phyloP scores from a whole-genome alignment of 2,113 vertebrate species.

The Phylloscopus trochiloides region DNA sequence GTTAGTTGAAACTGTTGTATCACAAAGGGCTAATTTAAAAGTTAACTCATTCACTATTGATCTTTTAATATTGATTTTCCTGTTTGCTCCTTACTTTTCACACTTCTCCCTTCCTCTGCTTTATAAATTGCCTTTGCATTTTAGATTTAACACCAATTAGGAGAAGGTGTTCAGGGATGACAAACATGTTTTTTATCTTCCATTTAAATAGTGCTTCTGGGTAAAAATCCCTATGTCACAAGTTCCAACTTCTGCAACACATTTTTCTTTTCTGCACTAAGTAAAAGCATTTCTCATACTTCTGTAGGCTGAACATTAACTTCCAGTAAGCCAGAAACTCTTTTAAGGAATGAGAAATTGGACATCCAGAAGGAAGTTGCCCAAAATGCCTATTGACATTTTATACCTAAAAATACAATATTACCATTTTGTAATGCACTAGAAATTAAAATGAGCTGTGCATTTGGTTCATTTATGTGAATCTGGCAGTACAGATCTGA shows the following conservation, averaged over 20 bases:
- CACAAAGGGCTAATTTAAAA: slow-evolving; percentile 42
- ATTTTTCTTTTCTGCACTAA: slow-evolving; percentile 2
- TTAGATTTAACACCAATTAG: slow-evolving; percentile 48
- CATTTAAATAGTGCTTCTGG: not conserved
- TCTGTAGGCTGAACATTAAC: slow-evolving; percentile 17
- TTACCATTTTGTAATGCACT: slow-evolving; percentile 13
- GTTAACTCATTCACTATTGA: slow-evolving; percentile 5
- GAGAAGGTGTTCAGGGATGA: slow-evolving; percentile 5
- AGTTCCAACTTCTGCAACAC: not conserved
- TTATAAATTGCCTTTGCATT: slow-evolving; percentile 18
- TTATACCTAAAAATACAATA: slow-evolving; percentile 49
- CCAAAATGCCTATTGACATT: slow-evolving; percentile 34
- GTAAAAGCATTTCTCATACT: not conserved
- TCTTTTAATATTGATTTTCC: slow-evolving; percentile 11
- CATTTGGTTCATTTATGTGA: slow-evolving; percentile 18
- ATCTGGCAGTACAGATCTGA: slow-evolving; percentile 2
- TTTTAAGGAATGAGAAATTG: slow-evolving; percentile 17
- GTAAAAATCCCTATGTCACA: not conserved
- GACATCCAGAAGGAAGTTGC: slow-evolving; percentile 28
- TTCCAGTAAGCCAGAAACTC: not conserved
- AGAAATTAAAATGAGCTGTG: slow-evolving; percentile 21
- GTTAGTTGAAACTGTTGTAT: not conserved
- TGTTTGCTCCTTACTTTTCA: slow-evolving; percentile 10
- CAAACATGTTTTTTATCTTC: slow-evolving; percentile 22
- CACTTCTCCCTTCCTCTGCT: not conserved